These are phyloP conservation scores for Psilopogon haemacephalus DNA, from an alignment of 2,113 vertebrate genomes.

Conservation along the genomic window DNA sequence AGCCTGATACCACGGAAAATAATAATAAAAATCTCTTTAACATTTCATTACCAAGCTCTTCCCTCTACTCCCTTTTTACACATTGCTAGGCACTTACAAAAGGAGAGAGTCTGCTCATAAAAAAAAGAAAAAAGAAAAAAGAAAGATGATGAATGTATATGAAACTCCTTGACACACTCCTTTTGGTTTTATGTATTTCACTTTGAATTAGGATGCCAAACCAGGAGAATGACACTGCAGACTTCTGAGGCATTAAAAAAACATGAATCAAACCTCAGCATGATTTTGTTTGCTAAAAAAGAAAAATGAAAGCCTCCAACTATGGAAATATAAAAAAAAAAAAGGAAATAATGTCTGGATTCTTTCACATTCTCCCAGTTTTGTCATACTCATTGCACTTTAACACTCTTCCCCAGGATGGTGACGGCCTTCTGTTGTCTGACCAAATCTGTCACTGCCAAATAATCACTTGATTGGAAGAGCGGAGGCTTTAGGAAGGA, in stretches of 20 bases:
- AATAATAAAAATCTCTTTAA: constrained; percentile 21
- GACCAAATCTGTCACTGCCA: not conserved
- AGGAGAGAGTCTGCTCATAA: not conserved
- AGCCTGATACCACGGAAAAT: not conserved
- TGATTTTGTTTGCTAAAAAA: not conserved
- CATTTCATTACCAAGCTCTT: constrained; percentile 1
- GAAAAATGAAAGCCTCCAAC: not conserved
- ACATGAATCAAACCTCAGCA: constrained; percentile 21
- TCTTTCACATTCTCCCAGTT: not conserved
- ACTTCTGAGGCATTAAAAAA: constrained; percentile 50
- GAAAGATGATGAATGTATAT: constrained; percentile 49
- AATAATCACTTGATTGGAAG: not conserved
- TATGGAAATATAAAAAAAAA: not conserved
- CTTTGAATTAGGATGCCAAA: constrained; percentile 55
- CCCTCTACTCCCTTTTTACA: constrained; percentile 7
- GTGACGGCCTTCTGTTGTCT: not conserved
- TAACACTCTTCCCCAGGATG: not conserved
- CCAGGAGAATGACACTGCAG: constrained; percentile 51
- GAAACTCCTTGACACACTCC: constrained; percentile 43
- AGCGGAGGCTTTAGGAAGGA: not conserved
- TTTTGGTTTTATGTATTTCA: constrained; percentile 21
- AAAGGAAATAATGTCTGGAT: not conserved
- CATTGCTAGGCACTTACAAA: not conserved
- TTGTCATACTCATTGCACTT: not conserved
- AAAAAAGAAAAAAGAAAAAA: not conserved